Base-by-base conservation (phyloP, 2,113 vertebrate genomes). In the Cavia aperea region DNA sequence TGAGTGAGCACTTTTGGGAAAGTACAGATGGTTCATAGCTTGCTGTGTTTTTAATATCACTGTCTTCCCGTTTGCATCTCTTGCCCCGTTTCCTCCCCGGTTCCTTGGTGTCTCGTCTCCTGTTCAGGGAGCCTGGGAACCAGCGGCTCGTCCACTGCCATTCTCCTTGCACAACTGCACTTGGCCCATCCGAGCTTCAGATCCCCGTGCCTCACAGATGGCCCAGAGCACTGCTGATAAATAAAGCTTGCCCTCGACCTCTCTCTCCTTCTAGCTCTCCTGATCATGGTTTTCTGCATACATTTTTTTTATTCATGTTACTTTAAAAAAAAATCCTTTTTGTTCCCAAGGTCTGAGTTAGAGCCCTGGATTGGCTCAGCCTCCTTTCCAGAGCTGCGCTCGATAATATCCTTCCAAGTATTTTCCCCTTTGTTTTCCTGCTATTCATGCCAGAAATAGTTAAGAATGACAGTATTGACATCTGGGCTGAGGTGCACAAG, bases 371-470 rank as follows among this genome's bases (percentile, higher is more conserved):
- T 81, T 88, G 82, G 84, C 86, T 81, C 88, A 91, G 62, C 49
- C 66, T 84, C 70, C 29, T 56, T 96, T 86, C 21, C 1, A 88
- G 63, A 86, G 0, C 0, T 95, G 85, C 60, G 95, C 81, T 95
- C 93, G 68, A 94, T 95, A 94, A 93, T 93, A 81, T 95, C 92
- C 90, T 95, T 91, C 92, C 87, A 88, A 88, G 31, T 62, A 43
- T 85, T 83, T 87, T 58, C 36, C 81, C 89, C 63, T 88, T 91
- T 15, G 26, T 58, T 94, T 93, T 62, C 75, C 90, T 86, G n/a
- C 88, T 96, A 54, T 94, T 95, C 73, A 65, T 94, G 96, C 24
- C 60, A 94, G 86, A 89, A 91, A 94, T 78, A 87, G 60, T 81
- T 81, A 58, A 81, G 88, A 70, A 46, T 92, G 95, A 91, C 89